Evolutionary conservation across 1,140 invertebrate genomes (phyloP).

Genomic region (Danaus melanippus): DNA sequence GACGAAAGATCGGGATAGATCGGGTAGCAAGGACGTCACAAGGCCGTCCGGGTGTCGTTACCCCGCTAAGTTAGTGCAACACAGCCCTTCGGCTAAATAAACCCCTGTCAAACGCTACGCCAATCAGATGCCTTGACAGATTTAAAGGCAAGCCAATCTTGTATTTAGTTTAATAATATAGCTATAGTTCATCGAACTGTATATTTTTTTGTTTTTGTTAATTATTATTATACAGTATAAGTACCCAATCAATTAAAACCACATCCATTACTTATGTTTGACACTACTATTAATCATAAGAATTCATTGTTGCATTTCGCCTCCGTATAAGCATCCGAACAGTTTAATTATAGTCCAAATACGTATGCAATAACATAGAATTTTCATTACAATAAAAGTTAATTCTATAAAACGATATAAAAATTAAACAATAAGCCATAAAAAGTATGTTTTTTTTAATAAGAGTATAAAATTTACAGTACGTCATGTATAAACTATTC

Average conservation of each 20-base stretch:
- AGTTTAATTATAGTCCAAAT: no score
- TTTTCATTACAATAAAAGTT: no score
- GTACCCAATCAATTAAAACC: slow-evolving; percentile 1
- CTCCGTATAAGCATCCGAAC: slow-evolving; percentile 11
- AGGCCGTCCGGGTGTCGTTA: slow-evolving; percentile 52
- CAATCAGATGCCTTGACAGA: slow-evolving; percentile 26
- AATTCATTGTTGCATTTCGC: slow-evolving; percentile 15
- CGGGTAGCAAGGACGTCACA: slow-evolving; percentile 55
- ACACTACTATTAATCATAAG: slow-evolving; percentile 17
- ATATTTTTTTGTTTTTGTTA: no score
- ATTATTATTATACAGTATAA: no score
- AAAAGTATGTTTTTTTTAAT: no score
- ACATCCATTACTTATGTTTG: slow-evolving; percentile 11
- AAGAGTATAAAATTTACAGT: no score
- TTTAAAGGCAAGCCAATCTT: not conserved
- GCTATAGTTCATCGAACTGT: no score
- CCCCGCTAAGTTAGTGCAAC: slow-evolving; percentile 25
- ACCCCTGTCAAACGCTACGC: slow-evolving; percentile 30
- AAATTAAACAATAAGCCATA: no score
- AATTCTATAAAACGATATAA: no score
- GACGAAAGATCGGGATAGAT: slow-evolving; percentile 23
- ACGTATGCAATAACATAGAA: no score
- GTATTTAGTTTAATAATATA: no score
- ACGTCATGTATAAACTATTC: no score
- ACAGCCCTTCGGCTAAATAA: slow-evolving; percentile 20